Evolutionary conservation across 64 coral and sea anemone species (phyloP).

Genomic region (Pocillopora damicornis): DNA sequence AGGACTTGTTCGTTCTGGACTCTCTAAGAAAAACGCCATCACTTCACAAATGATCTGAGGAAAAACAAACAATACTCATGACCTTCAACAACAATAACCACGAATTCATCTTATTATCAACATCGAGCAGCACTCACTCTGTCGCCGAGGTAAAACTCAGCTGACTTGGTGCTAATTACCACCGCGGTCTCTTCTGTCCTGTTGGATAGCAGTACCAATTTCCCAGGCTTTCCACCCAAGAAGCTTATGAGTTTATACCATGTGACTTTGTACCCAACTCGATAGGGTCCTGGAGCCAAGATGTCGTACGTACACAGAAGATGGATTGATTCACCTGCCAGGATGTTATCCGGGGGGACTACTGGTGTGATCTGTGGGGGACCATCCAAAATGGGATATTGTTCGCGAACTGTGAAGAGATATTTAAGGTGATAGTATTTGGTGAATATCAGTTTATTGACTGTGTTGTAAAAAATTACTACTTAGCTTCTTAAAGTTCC

Average conservation of each 20-base stretch:
- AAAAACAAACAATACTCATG: not conserved
- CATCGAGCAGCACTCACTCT: constrained; percentile 38
- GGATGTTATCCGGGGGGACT: constrained; percentile 17
- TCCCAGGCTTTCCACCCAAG: constrained; percentile 60
- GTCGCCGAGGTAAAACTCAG: constrained; percentile 69
- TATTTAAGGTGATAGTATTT: not conserved
- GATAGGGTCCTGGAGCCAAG: constrained; percentile 33
- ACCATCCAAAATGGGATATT: constrained; percentile 40
- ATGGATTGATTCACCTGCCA: constrained; percentile 48
- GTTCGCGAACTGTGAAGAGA: constrained; percentile 47
- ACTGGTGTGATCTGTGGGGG: constrained; percentile 50
- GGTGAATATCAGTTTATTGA: too few relatives aligned
- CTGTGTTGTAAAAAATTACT: too few relatives aligned
- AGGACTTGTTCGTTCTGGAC: constrained; percentile 44
- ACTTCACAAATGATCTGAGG: constrained; percentile 72
- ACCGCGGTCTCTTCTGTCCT: constrained; percentile 34
- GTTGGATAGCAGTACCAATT: constrained; percentile 35
- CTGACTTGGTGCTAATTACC: constrained; percentile 31
- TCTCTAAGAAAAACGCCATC: constrained; percentile 50
- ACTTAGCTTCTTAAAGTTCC: too few relatives aligned
- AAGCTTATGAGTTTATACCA: constrained; percentile 72
- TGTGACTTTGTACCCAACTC: constrained; percentile 55
- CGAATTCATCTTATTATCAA: not conserved
- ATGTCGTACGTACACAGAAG: constrained; percentile 51
- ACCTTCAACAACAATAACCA: too few relatives aligned